Conservation (phyloP, 2,888 invertebrate species). For the Autographa pulchrina region DNA sequence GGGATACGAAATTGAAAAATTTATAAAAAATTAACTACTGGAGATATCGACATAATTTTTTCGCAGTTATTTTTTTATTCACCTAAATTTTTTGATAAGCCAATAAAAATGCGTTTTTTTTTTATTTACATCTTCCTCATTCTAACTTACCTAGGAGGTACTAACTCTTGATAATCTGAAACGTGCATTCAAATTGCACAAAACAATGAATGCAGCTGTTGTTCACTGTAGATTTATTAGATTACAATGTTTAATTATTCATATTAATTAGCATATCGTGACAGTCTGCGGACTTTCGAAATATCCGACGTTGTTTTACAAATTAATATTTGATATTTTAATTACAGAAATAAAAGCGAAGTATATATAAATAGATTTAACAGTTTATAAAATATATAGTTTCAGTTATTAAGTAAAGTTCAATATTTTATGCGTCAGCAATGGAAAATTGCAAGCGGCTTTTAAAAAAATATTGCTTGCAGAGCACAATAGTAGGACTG, state of each 20-base stretch:
- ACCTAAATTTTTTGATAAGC: no score
- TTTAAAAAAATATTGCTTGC: conserved; percentile 74
- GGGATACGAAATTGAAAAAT: no score
- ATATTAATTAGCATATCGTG: conserved; percentile 49
- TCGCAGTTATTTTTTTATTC: no score
- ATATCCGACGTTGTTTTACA: conserved; percentile 23
- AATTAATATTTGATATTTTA: conserved; percentile 29
- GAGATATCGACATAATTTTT: no score
- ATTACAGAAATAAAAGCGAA: conserved; percentile 11
- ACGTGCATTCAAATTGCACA: not conserved
- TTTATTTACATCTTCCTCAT: no score
- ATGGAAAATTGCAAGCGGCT: conserved; percentile 65
- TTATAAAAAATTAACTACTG: no score
- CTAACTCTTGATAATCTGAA: not conserved
- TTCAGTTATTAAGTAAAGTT: conserved; percentile 3
- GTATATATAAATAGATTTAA: not conserved
- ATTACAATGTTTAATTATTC: conserved; percentile 35
- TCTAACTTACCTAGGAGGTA: not conserved
- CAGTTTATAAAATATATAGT: not conserved
- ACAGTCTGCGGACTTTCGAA: conserved; percentile 12
- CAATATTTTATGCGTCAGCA: conserved; percentile 56
- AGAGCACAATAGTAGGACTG: conserved; percentile 77
- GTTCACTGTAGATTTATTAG: conserved; percentile 30
- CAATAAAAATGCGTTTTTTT: no score
- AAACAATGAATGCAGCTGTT: conserved; percentile 16